Evolutionary conservation across 2,797 vertebrate genomes (phyloP).

Genomic region (Protonibea diacanthus): DNA sequence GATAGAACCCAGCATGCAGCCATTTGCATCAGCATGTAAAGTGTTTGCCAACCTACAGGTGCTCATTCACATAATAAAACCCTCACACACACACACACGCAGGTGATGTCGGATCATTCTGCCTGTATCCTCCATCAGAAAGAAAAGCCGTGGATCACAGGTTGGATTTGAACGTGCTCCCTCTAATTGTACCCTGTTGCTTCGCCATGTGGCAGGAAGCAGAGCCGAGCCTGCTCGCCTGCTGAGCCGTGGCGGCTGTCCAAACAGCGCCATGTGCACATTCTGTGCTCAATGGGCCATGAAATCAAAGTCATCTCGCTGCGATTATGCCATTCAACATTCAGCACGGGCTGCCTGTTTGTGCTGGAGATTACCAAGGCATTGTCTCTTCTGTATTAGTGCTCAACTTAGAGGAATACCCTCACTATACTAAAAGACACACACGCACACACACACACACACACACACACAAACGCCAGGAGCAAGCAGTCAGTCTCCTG

Average conservation of each 20-base stretch:
- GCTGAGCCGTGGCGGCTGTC: conserved; percentile 37
- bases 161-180: conserved; percentile 5
- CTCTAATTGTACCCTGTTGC: conserved; percentile 44
- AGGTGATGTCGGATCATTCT: neutral
- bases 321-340: conserved; percentile 46
- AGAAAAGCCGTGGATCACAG: neutral
- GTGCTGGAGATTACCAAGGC: conserved; percentile 10
- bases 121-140: neutral
- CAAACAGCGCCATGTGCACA: conserved; percentile 46
- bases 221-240: neutral
- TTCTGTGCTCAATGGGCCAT: conserved; percentile 41
- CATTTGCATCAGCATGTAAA: neutral
- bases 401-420: conserved; percentile 4
- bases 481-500: neutral
- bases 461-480: neutral
- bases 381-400: conserved; percentile 19
- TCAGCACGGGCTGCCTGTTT: conserved; percentile 3
- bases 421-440: neutral
- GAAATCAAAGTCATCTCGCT: conserved; percentile 57
- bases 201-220: conserved; percentile 24
- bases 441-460: neutral
- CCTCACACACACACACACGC: neutral
- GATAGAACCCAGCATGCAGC: neutral
- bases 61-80: neutral
- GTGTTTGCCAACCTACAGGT: neutral